Evolutionary conservation across 2,888 invertebrate genomes (phyloP), one percentile per base, ranked within the genome.

Genomic region (Amphimallon solstitiale): DNA sequence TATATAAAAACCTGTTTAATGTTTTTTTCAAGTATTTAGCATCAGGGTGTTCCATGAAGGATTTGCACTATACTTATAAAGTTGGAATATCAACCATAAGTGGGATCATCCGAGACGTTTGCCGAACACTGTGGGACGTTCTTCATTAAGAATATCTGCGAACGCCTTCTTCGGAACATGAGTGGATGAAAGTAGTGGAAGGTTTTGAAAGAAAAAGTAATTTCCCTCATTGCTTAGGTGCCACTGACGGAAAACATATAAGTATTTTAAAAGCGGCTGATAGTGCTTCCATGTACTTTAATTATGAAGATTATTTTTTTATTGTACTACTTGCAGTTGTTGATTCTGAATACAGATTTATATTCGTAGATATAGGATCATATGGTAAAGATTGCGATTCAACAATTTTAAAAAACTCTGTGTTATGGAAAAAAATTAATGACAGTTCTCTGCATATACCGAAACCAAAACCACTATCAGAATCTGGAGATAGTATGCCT

Each of bases 281-380:
- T 56, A 70, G 68, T 66, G 74, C 72, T 1, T 66, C 68, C n/a
- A 62, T 68, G 49, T 74, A 54, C 63, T 73, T 67, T 48, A 74
- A 74, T 61, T 75, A 72, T 52, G 74, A 75, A 64, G 66, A 69
- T 12, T 70, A 66, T 45, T 73, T 71, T 60, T 74, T 73, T 21
- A 69, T 75, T 52, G 72, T 74, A 43, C 14, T 43, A 43, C 14
- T 12, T 14, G 43, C 43, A 15, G 15, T 43, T 14, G 43, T 15
- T 14, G 43, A 43, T 43, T 12, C 14, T 43, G 14, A 43, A 12
- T 43, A 43, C 15, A 12, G 43, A 43, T 12, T 43, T 43, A 43
- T 15, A 14, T 43, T 12, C 5, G 43, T 12, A 14, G 43, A 12
- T 38, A 5, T 38, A 2, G 43, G 43, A 12, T 12, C 43, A 14